Percentiles rank a stretch among this genome's conserved stretches.
Evolutionary conservation across 1,140 invertebrate species (phyloP).

Genomic region (Brachionus asplanchnoidis): DNA sequence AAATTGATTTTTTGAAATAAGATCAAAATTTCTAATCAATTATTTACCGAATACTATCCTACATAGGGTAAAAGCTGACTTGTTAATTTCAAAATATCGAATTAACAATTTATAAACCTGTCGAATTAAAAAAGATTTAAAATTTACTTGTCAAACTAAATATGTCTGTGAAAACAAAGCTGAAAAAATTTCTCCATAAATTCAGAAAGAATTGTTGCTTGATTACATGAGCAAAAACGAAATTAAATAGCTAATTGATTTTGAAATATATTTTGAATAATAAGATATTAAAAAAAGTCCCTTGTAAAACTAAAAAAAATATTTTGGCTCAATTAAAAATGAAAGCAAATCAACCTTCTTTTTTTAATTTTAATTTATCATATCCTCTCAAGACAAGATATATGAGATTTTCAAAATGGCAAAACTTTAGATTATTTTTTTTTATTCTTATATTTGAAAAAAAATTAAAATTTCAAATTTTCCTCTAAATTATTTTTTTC

Average conservation of each 20-base stretch:
- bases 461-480: too few species aligned
- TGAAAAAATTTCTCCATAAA: not conserved
- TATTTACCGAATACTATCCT: not conserved
- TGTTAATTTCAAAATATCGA: not conserved
- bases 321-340: not conserved
- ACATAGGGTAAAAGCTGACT: not conserved
- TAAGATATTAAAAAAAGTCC: not conserved
- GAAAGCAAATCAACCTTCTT: too few species aligned
- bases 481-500: too few species aligned
- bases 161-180: not conserved
- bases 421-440: too few species aligned
- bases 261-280: not conserved
- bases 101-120: not conserved
- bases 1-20: not conserved
- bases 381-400: too few species aligned
- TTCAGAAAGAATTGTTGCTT: not conserved
- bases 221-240: not conserved
- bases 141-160: not conserved
- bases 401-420: too few species aligned
- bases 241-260: not conserved
- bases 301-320: not conserved
- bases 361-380: too few species aligned
- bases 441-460: too few species aligned
- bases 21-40: not conserved
- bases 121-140: not conserved